Percentiles rank a stretch among this genome's conserved stretches.
Conservation (phyloP, 2,797 vertebrate species). For the Okamejei kenojei region DNA sequence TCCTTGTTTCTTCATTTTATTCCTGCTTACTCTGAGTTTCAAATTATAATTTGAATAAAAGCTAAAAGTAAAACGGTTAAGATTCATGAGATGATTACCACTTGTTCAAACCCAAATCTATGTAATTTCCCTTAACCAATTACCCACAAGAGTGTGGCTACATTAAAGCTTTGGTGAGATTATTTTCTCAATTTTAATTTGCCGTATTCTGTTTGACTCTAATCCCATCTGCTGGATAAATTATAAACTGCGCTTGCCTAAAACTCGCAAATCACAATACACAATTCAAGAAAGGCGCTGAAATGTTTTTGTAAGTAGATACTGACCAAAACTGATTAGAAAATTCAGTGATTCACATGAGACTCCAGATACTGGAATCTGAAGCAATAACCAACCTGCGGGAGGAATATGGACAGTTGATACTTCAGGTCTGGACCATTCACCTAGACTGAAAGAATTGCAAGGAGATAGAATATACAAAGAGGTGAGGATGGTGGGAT, state of each 20-base stretch:
- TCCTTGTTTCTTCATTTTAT: not conserved
- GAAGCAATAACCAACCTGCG: too few relatives aligned
- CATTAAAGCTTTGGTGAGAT: not conserved
- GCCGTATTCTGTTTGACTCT: not conserved
- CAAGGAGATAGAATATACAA: too few relatives aligned
- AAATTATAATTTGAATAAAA: not conserved
- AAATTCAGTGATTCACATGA: too few relatives aligned
- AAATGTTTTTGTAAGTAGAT: not conserved
- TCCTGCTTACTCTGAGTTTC: not conserved
- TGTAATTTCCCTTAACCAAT: not conserved
- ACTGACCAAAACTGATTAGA: too few relatives aligned
- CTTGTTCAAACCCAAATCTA: not conserved
- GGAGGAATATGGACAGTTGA: too few relatives aligned
- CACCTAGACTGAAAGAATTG: too few relatives aligned
- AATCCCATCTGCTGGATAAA: conserved; percentile 16
- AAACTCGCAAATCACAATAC: not conserved
- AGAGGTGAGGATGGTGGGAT: too few relatives aligned
- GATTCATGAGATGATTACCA: not conserved
- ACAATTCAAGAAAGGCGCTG: too few relatives aligned
- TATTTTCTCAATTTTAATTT: not conserved
- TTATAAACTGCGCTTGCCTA: not conserved
- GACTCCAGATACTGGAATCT: too few relatives aligned
- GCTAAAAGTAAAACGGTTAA: not conserved
- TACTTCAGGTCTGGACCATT: too few relatives aligned
- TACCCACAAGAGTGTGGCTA: not conserved